A percentile compares a stretch with the other conserved stretches of the same genome.
phyloP scores from a whole-genome alignment of 1,140 invertebrate species.

The Diabrotica virgifera region DNA sequence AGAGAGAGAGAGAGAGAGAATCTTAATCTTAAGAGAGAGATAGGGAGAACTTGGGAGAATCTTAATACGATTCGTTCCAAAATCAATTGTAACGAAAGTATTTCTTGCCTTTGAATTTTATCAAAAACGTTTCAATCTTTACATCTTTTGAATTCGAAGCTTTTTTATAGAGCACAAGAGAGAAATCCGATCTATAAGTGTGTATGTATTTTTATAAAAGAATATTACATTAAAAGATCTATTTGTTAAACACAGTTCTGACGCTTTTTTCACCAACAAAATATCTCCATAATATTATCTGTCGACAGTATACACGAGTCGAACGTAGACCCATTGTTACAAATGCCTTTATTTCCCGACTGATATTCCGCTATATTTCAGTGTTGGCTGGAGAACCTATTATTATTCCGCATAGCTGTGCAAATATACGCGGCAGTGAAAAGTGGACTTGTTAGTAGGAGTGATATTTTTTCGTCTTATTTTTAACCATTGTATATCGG shows the following conservation, averaged over 20 bases:
- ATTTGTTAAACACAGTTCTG: background rate
- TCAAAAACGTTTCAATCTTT: no score
- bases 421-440: background rate
- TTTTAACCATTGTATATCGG: constrained; percentile 8
- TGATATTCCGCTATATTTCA: constrained; percentile 6
- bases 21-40: no score
- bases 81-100: no score
- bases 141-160: no score
- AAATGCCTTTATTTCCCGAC: constrained; percentile 4
- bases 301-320: background rate
- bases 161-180: no score
- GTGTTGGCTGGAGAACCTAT: background rate
- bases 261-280: background rate
- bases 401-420: constrained; percentile 6
- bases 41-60: no score
- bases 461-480: constrained; percentile 3
- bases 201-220: no score
- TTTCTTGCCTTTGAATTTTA: no score
- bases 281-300: background rate
- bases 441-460: constrained; percentile 9
- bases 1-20: no score
- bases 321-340: constrained; percentile 4
- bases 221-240: background rate
- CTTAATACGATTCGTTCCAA: no score
- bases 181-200: no score